Evolutionary conservation across 2,888 invertebrate genomes (phyloP), one percentile per base, ranked within the genome.

Genomic region (Parnassius smintheus): DNA sequence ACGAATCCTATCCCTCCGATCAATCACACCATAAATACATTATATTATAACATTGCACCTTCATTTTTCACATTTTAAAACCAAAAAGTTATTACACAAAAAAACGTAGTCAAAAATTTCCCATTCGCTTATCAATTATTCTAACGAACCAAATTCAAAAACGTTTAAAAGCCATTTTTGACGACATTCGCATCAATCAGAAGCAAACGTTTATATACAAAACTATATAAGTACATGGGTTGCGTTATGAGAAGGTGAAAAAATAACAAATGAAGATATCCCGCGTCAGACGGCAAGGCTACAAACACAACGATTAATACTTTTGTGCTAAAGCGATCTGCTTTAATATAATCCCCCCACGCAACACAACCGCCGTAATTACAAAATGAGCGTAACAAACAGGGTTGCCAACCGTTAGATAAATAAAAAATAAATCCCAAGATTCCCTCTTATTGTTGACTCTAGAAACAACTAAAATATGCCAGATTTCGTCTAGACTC

Each of bases 1-100:
- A 78, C 82, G 80, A 76, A 76, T 42, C 69, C 70, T 69, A 72
- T 18, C 18, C 68, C 59, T 68, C 68, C 65, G 67, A 68, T 64
- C 67, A 67, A 71, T 66, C 75, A 72, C 74, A 74, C 73, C 73
- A 73, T 77, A 77, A 73, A 78, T 78, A 79, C 75, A 74, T 82
- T 82, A 82, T 81, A 74, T 81, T 80, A 85, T 88, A 90, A 89
- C 89, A 91, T 91, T 91, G 91, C 91, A 90, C 91, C 88, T 86
- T 87, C 80, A 81, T 81, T 83, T 86, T 56, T 64, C 59, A 64
- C 63, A 70, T 67, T 68, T 80, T 76, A 77, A 80, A 83, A 80
- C 79, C 84, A 82, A 80, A 78, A 80, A 80, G 77, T 70, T 82
- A 79, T 78, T 82, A 82, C 81, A 84, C 80, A 82, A 82, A 63